Evolutionary conservation across 1,140 invertebrate species (phyloP).

Genomic region (Protaetia brevitarsis): DNA sequence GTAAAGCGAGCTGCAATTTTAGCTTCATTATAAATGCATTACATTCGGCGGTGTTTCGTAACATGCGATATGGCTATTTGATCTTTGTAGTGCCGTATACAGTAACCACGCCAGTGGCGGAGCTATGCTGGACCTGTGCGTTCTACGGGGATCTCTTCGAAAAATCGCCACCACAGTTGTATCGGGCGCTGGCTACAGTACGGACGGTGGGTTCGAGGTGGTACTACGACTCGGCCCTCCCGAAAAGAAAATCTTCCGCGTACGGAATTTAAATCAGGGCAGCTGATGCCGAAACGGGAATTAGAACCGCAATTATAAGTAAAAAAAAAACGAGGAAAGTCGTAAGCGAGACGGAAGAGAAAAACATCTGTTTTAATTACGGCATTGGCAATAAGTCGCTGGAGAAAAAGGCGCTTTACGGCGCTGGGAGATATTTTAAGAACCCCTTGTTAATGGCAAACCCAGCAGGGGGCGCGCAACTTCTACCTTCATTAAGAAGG

Average conservation of each 20-base stretch:
- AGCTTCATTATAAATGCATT: constrained; percentile 41
- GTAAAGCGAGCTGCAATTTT: constrained; percentile 36
- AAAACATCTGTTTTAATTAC: constrained; percentile 38
- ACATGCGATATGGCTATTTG: constrained; percentile 37
- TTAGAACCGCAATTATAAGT: constrained; percentile 33
- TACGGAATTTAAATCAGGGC: constrained; percentile 7
- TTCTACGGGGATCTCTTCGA: too few relatives aligned
- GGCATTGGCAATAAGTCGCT: constrained; percentile 34
- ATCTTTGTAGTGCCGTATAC: constrained; percentile 25
- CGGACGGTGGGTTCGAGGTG: too few relatives aligned
- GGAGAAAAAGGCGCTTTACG: constrained; percentile 20
- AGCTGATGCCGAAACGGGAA: constrained; percentile 23
- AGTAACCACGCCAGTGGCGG: neutral
- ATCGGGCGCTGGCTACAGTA: too few relatives aligned
- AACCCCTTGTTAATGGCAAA: constrained; percentile 32
- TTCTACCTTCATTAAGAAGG: constrained; percentile 32
- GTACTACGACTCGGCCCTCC: neutral
- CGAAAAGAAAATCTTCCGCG: neutral
- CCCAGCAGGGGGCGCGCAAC: constrained; percentile 27
- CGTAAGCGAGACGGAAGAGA: neutral
- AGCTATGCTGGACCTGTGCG: neutral
- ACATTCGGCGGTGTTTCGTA: constrained; percentile 29
- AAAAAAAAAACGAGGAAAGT: constrained; percentile 19
- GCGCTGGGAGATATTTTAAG: constrained; percentile 25
- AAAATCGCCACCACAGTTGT: too few relatives aligned